A percentile compares a stretch with the other conserved stretches of the same genome.
phyloP scores from a whole-genome alignment of 2,888 invertebrate species.

The Tetragonula carbonaria region DNA sequence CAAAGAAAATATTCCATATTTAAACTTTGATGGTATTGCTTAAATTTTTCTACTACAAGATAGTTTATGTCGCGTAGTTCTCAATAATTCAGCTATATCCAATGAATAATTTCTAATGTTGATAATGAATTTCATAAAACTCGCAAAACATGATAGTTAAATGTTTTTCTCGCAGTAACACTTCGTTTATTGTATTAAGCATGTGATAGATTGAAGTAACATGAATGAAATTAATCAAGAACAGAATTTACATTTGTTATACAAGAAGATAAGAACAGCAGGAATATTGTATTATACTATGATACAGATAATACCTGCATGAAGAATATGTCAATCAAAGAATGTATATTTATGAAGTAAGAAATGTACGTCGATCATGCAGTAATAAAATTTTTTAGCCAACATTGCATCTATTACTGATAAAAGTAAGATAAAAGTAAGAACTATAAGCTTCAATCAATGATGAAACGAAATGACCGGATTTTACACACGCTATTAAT shows the following conservation, averaged over 20 bases:
- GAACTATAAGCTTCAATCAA: slow-evolving; percentile 9
- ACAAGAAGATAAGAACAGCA: slow-evolving; percentile 11
- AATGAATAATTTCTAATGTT: background rate
- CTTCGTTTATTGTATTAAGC: slow-evolving; percentile 34
- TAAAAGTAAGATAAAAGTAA: slow-evolving; percentile 5
- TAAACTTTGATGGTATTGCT: background rate
- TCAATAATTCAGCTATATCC: background rate
- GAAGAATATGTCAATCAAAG: background rate
- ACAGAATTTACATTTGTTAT: slow-evolving; percentile 30
- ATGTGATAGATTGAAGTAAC: slow-evolving; percentile 16
- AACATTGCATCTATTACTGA: background rate
- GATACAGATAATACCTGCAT: slow-evolving; percentile 14
- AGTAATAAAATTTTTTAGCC: slow-evolving; percentile 9
- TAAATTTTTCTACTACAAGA: background rate
- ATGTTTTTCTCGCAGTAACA: slow-evolving; percentile 9
- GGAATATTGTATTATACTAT: slow-evolving; percentile 5
- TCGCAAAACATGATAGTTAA: slow-evolving; percentile 4
- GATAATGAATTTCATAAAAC: background rate
- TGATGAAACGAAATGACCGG: slow-evolving; percentile 3
- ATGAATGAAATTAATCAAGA: slow-evolving; percentile 10
- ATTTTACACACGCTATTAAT: background rate
- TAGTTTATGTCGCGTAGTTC: background rate
- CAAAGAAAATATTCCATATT: background rate
- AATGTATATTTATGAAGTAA: background rate
- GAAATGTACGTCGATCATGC: slow-evolving; percentile 45